These are phyloP conservation scores for Leucoraja erinaceus DNA, from an alignment of 2,113 vertebrate genomes.

Conservation along the genomic window DNA sequence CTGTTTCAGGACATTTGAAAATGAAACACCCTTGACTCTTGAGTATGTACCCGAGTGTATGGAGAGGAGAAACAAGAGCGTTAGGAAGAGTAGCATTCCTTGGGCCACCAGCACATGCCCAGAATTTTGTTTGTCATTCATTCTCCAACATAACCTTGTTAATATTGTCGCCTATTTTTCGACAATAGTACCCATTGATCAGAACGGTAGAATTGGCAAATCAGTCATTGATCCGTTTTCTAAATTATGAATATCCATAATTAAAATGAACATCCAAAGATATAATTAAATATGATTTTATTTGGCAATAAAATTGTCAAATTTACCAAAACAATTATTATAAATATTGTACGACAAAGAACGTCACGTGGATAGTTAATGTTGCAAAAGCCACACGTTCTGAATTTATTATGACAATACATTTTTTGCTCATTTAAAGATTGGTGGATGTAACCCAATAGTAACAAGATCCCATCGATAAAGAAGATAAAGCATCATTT, in stretches of 20 bases:
- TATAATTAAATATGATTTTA: conserved; percentile 25
- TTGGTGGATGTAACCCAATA: background rate
- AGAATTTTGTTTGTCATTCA: background rate
- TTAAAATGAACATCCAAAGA: conserved; percentile 4
- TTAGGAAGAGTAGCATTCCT: too few species aligned
- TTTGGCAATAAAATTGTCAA: background rate
- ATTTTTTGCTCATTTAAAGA: background rate
- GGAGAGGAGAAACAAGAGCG: too few species aligned
- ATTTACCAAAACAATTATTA: background rate
- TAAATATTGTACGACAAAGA: background rate
- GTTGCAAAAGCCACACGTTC: conserved; percentile 5
- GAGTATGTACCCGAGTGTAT: too few species aligned
- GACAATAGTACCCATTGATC: background rate
- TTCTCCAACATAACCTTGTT: background rate
- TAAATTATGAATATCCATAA: background rate
- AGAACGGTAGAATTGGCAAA: background rate
- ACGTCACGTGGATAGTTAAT: background rate
- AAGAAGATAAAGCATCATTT: background rate
- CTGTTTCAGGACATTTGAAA: too few species aligned
- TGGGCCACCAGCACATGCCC: background rate
- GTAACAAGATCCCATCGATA: background rate
- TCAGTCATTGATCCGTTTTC: background rate
- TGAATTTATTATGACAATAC: background rate
- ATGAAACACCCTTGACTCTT: too few species aligned
- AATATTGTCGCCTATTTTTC: background rate